Base-by-base conservation (phyloP, 2,888 invertebrate species). In the Dyspetes luteomarginatus region DNA sequence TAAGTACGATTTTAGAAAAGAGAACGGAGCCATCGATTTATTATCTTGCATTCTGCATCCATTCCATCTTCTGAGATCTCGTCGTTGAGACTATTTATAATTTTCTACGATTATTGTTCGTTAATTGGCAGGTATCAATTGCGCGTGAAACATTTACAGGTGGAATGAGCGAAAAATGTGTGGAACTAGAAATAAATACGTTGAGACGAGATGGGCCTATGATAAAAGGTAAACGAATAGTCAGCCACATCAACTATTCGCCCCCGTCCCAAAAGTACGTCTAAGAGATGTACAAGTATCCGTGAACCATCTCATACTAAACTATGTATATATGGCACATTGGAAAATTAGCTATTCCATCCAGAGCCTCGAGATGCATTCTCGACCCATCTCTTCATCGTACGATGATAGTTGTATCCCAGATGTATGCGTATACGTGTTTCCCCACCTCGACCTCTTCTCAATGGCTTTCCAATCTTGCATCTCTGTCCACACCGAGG, bases 281-380 rank as follows among this genome's bases (percentile, higher is more conserved):
- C 9, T 12, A 36, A 3, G 12, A 9, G 36, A 5, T 36, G 36
- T 36, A 12, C 9, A 5, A 48, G 17, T 19, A 19, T 4, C 0
- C 17, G 4, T 0, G 17, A 4, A n/a, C 15, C 4, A 19, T 5
- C 17, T 45, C 17, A n/a, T 45, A 48, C 0, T 5, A 48, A 4
- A 48, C 7, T 48, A 9, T 48, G 3, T 72, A 19, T 85, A 87
- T 87, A 89, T 89, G n/a, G 88, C 86, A 85, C 87, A 88, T 88
- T 87, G 86, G 81, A 82, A 82, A 84, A 87, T 88, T 89, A 86
- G 83, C 87, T 85, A 86, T 88, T 88, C 86, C 84, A 12, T n/a
- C n/a, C n/a, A 5, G 36, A 30, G 3, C 36, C 36, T 19, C 19
- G 4, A 43, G 17, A 48, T 48, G 17, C 0, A 17, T 17, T n/a